phyloP scores from a whole-genome alignment of 2,113 vertebrate species.

The Haemorhous mexicanus region DNA sequence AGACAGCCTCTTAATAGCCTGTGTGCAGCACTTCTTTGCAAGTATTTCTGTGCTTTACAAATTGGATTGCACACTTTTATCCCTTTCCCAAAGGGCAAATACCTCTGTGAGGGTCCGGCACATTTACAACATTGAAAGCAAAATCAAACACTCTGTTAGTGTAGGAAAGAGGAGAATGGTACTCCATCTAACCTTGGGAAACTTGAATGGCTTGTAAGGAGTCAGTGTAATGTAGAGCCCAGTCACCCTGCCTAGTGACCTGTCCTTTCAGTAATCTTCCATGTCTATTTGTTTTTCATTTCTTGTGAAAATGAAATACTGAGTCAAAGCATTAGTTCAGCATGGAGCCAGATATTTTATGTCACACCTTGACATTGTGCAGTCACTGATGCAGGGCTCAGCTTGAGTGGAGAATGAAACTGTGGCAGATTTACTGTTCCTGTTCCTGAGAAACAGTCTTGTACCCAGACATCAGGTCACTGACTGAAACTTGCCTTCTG shows the following conservation, averaged over 20 bases:
- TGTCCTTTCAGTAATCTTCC: not conserved
- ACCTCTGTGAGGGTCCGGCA: not conserved
- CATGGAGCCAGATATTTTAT: not conserved
- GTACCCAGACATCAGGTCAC: not conserved
- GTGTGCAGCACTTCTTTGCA: not conserved
- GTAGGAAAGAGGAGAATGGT: not conserved
- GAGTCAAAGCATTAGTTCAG: conserved; percentile 14
- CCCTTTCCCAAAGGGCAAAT: not conserved
- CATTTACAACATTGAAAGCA: not conserved
- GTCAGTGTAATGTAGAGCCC: not conserved
- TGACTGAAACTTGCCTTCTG: not conserved
- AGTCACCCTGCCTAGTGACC: not conserved
- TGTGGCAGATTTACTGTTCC: not conserved
- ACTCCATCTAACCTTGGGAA: not conserved
- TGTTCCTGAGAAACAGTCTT: not conserved
- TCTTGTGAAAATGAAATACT: conserved; percentile 8
- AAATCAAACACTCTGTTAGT: not conserved
- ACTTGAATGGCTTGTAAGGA: not conserved
- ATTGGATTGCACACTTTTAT: not conserved
- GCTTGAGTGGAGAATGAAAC: not conserved
- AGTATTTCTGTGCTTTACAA: not conserved
- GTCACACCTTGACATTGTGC: not conserved
- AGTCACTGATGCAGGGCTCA: not conserved
- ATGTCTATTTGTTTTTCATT: not conserved
- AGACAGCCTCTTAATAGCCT: not conserved